Evolutionary conservation across 2,888 invertebrate species (phyloP).

Genomic region (Perizoma affinitatum): DNA sequence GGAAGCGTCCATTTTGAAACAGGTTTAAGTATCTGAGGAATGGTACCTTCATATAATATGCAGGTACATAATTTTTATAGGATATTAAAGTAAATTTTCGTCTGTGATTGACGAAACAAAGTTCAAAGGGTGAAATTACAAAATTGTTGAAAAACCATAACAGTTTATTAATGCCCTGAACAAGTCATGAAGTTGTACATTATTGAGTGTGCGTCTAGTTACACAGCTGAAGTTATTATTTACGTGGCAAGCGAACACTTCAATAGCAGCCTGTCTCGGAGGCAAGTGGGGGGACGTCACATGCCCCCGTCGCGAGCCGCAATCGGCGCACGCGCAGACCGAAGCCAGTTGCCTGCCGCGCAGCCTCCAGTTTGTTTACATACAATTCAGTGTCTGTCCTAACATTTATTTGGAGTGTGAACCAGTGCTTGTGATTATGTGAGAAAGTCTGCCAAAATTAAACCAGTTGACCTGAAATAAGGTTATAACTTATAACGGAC

Average conservation of each 20-base stretch:
- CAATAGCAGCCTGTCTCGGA: slow-evolving; percentile 60
- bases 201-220: slow-evolving; percentile 37
- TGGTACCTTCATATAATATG: no score
- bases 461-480: slow-evolving; percentile 28
- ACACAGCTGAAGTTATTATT: slow-evolving; percentile 73
- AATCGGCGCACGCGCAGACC: slow-evolving; percentile 75
- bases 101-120: no score
- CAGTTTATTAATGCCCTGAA: slow-evolving; percentile 1
- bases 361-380: slow-evolving; percentile 83
- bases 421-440: slow-evolving; percentile 49
- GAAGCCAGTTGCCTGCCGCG: slow-evolving; percentile 78
- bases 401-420: slow-evolving; percentile 22
- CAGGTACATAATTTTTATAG: no score
- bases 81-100: no score
- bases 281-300: slow-evolving; percentile 61
- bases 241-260: slow-evolving; percentile 62
- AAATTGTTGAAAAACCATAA: no score
- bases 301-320: slow-evolving; percentile 51
- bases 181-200: background rate
- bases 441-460: slow-evolving; percentile 30
- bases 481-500: slow-evolving; percentile 22
- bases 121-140: no score
- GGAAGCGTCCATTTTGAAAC: slow-evolving; percentile 26
- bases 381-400: slow-evolving; percentile 38
- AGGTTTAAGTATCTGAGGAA: slow-evolving; percentile 1